Percentiles rank a stretch among this genome's conserved stretches.
Evolutionary conservation across 2,797 vertebrate genomes (phyloP).

Genomic region (Fratercula arctica): DNA sequence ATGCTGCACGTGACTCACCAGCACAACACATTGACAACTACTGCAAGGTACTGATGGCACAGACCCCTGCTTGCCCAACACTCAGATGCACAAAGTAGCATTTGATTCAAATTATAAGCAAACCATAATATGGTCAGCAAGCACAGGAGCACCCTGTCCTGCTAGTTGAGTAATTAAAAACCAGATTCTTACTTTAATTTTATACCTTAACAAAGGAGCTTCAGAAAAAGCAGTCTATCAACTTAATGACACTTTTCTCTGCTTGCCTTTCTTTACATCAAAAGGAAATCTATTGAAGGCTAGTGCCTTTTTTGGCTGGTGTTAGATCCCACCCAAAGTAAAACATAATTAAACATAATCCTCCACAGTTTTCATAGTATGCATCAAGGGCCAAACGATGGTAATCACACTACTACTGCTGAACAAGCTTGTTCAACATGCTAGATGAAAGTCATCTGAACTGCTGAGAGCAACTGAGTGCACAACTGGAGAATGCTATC

Average conservation of each 20-base stretch:
- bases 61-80: not conserved
- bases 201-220: not conserved
- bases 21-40: not conserved
- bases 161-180: not conserved
- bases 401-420: not conserved
- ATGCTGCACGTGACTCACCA: not conserved
- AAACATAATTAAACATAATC: not conserved
- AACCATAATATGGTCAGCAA: not conserved
- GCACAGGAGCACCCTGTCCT: not conserved
- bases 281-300: not conserved
- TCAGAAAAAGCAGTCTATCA: not conserved
- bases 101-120: not conserved
- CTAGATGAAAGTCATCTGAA: not conserved
- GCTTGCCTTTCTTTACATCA: not conserved
- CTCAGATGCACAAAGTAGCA: not conserved
- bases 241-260: not conserved
- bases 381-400: not conserved
- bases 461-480: not conserved
- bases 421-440: not conserved
- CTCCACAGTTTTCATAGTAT: not conserved
- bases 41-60: not conserved
- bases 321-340: not conserved
- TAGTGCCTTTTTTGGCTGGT: not conserved
- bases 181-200: not conserved
- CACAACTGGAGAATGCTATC: not conserved